These are phyloP conservation scores for Etheostoma perlongum DNA, from an alignment of 2,797 vertebrate genomes.

Conservation along the genomic window DNA sequence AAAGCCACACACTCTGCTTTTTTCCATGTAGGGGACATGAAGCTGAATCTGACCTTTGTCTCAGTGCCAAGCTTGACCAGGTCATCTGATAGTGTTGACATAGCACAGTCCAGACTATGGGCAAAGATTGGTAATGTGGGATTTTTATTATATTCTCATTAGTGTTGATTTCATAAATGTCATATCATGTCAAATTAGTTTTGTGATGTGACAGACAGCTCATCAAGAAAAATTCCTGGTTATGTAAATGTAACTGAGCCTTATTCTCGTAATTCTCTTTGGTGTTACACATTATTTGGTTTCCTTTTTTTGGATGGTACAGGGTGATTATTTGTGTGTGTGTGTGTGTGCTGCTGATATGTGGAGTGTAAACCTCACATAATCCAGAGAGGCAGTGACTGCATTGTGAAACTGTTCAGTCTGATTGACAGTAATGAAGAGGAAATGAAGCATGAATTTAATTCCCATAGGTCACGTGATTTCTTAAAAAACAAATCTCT, in stretches of 20 bases:
- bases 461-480: conserved; percentile 68
- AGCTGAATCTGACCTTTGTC: background rate
- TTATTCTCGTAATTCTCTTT: conserved; percentile 1
- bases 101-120: background rate
- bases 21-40: background rate
- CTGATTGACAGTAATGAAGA: conserved; percentile 60
- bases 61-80: background rate
- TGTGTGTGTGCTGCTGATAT: background rate
- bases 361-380: conserved; percentile 6
- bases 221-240: conserved; percentile 3
- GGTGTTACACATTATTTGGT: conserved; percentile 7
- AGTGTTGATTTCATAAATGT: too few species aligned
- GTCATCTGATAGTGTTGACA: background rate
- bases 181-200: background rate
- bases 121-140: too few species aligned
- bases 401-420: conserved; percentile 45
- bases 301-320: conserved; percentile 44
- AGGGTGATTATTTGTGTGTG: background rate
- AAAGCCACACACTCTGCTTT: background rate
- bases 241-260: background rate
- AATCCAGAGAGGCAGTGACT: conserved; percentile 26
- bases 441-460: conserved; percentile 70
- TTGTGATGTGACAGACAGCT: background rate
- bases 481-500: conserved; percentile 19
- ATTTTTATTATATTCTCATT: background rate